Base-by-base conservation (phyloP, 2,888 invertebrate species). In the Ptychoptera contaminata region DNA sequence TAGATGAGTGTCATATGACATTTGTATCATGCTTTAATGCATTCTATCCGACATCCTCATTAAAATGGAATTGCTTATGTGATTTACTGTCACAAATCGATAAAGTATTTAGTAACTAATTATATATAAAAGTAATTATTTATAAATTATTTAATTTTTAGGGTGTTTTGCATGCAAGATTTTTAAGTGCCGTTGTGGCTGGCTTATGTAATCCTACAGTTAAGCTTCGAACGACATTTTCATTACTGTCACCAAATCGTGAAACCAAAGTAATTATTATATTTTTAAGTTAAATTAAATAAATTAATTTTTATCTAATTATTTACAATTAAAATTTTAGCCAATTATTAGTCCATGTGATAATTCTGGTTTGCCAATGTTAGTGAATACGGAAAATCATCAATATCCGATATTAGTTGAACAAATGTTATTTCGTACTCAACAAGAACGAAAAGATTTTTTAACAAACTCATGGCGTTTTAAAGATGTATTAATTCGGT, bases 11-110 rank as follows among this genome's bases (percentile, higher is more conserved):
- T 46, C 90, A 93, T 53, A 77, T 79, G 44, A 91, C 93, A 1
- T 88, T 92, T 58, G 83, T 88, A 1, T 74, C 84, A 3, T 92
- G 94, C 58, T 96, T 92, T 58, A 91, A 94, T 63, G 91, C 91
- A 0, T 96, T 97, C 67, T 94, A 91, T 64, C 94, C 96, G 0
- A 93, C 92, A 0, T 85, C 88, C 0, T 81, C 80, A 44, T 68
- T 94, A 43, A 94, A 94, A 61, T 94, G 94, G 93, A 82, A 82
- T 51, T 86, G 87, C 56, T 68, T 96, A 1, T 91, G 92, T 60
- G 85, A 87, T 55, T 63, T 88, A 47, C 66, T 91, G n/a, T 71
- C 73, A 29, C 73, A 81, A 58, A 74, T 76, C 57, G 74, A 77
- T 48, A 79, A 78, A 66, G 81, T 79, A 66, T 53, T 14, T 37